Evolutionary conservation across 2,113 vertebrate species (phyloP), one percentile per base, ranked within the genome.

Genomic region (Aix galericulata): DNA sequence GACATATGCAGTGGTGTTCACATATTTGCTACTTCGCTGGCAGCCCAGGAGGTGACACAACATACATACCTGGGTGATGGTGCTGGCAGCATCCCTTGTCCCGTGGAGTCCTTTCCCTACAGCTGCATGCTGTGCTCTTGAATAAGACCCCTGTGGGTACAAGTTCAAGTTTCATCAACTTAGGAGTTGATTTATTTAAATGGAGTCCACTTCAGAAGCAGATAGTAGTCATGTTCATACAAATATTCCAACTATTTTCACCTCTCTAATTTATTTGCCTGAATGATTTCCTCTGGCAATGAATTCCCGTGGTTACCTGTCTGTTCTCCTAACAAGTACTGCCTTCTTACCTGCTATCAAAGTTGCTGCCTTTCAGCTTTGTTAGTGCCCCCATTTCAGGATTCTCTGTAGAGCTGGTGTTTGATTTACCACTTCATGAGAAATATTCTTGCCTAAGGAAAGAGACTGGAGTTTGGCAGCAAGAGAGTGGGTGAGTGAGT

Each of bases 31-130:
- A 1, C 36, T 81, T 53, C 20, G 16, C 27, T 56, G 22, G n/a
- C 17, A 27, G 11, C 17, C 16, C 31, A 1, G 2, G 22, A 56
- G 52, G n/a, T 40, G n/a, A 14, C 1, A 0, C 0, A 1, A 36
- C 31, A 5, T 36, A 63, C 31, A 6, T 36, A 67, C 44, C 4
- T 42, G 20, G 32, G 32, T 29, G 20, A 9, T 29, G 31, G 22
- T 78, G 42, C 38, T 17, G 67, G 29, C 78, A 89, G 53, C 29
- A 52, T 34, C 31, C 23, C 12, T 0, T 7, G 9, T 56, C 40
- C 21, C 2, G 0, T 3, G 23, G 20, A 8, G 16, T 63, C 13
- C 25, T 58, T 79, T 36, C 26, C 22, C 22, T 2, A 0, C 38
- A 38, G 23, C 67, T 64, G 42, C 23, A 4, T 3, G 9, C 13